A percentile compares a stretch with the other conserved stretches of the same genome.
Evolutionary conservation across 2,888 invertebrate species (phyloP).

Genomic region (Aphodius sticticus): DNA sequence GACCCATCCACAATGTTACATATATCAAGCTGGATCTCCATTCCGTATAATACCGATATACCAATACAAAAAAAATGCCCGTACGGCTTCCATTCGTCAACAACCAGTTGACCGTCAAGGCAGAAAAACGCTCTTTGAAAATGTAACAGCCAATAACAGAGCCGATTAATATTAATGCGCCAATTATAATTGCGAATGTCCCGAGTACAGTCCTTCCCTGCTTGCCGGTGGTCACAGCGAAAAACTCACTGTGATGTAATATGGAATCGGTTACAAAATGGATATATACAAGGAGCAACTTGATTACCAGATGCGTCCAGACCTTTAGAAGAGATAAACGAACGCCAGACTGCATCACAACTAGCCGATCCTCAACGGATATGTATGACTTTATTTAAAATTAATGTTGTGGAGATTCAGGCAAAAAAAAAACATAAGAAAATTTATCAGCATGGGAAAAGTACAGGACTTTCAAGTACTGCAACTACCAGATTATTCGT

Average conservation of each 20-base stretch:
- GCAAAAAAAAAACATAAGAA: neutral
- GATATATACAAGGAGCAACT: conserved; percentile 23
- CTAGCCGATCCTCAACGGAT: neutral
- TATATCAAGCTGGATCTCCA: neutral
- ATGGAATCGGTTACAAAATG: conserved; percentile 23
- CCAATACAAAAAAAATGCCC: neutral
- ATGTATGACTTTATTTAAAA: conserved; percentile 4
- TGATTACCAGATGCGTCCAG: conserved; percentile 13
- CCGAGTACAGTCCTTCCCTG: neutral
- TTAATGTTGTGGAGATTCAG: neutral
- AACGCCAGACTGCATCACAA: neutral
- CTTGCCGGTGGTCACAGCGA: neutral
- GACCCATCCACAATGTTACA: no score
- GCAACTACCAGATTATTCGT: no score
- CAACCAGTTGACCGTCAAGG: neutral
- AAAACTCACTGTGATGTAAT: conserved; percentile 10
- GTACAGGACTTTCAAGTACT: neutral
- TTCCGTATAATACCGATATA: neutral
- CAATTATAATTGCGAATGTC: conserved; percentile 4
- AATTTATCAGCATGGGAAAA: neutral
- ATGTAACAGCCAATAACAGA: conserved; percentile 4
- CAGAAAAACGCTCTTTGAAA: neutral
- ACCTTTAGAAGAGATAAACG: neutral
- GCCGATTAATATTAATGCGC: conserved; percentile 4
- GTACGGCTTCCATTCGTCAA: neutral